These are phyloP conservation scores for Actenoides lindsayi DNA, from an alignment of 2,113 vertebrate genomes.

Conservation along the genomic window DNA sequence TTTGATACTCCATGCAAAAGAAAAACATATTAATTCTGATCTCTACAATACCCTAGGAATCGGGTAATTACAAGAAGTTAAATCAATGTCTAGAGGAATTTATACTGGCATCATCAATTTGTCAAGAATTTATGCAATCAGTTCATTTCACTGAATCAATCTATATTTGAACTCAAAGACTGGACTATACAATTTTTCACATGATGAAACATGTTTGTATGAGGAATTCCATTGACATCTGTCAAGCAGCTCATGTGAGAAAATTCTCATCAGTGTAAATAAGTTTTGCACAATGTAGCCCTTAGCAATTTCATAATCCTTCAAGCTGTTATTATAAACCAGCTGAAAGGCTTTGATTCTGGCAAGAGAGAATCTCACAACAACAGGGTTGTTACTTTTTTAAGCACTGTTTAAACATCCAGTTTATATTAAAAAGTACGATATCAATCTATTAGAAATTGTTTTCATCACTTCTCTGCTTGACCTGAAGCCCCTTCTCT, in stretches of 20 bases:
- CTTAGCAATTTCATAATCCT: conserved; percentile 8
- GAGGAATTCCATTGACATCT: background rate
- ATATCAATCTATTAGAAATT: conserved; percentile 4
- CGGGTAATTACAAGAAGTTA: background rate
- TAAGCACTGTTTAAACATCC: conserved; percentile 39
- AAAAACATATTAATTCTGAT: background rate
- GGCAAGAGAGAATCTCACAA: conserved; percentile 1
- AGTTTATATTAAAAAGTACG: background rate
- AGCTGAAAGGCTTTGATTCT: conserved; percentile 46
- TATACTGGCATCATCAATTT: background rate
- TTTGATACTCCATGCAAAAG: background rate
- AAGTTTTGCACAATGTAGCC: background rate
- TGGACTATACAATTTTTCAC: background rate
- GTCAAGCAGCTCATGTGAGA: fast-evolving
- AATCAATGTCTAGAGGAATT: background rate
- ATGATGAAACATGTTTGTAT: fast-evolving
- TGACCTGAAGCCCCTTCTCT: conserved; percentile 11
- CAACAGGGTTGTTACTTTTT: conserved; percentile 5
- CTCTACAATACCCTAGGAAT: background rate
- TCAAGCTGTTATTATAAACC: conserved; percentile 26
- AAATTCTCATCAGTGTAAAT: background rate
- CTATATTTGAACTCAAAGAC: background rate
- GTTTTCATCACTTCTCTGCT: background rate
- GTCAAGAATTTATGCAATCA: background rate
- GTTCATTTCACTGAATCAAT: background rate